Base-by-base conservation (phyloP, 1,140 invertebrate genomes). In the Drosophila rhopaloa region DNA sequence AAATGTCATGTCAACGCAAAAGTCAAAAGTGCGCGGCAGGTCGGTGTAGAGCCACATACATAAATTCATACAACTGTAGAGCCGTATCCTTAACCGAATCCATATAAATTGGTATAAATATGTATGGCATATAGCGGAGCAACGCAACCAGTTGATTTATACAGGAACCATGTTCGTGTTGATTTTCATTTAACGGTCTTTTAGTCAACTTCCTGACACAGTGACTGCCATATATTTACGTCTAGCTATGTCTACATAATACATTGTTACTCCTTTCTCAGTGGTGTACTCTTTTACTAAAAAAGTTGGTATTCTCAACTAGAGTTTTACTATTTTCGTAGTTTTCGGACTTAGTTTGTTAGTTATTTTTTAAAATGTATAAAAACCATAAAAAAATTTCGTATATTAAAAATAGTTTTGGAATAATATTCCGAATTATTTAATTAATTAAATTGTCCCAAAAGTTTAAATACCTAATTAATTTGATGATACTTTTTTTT, bases 151-250 rank as follows among this genome's bases (percentile, higher is more conserved):
- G 84, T 89, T 89, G 84, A 89, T 90, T 89, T 89, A 89, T 90
- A 84, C 73, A 60, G 73, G 63, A 74, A 88, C 35, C 72, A 74
- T 66, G 68, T 90, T 89, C 84, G 84, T 89, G 85, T 81, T 81
- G 85, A 81, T 81, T 88, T 89, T 90, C 84, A 90, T 89, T 90
- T 89, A 89, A 90, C 84, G 81, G 84, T 89, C 85, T 90, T 89
- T 90, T 90, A 89, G 85, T 85, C 81, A 89, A 89, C 84, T 89
- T 90, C 77, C 84, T 89, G 84, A 90, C 84, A 88, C 83, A 88
- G 76, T 88, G 76, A 83, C 84, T 89, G 77, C 83, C 80, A 88
- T 88, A 80, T 83, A 83, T 83, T 89, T 83, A 80, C 80, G 80
- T 88, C 83, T 77, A 16, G 50, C 76, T 59, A 71, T 66, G 71